phyloP scores from a whole-genome alignment of 2,797 vertebrate genomes.

The Anguilla obscura region DNA sequence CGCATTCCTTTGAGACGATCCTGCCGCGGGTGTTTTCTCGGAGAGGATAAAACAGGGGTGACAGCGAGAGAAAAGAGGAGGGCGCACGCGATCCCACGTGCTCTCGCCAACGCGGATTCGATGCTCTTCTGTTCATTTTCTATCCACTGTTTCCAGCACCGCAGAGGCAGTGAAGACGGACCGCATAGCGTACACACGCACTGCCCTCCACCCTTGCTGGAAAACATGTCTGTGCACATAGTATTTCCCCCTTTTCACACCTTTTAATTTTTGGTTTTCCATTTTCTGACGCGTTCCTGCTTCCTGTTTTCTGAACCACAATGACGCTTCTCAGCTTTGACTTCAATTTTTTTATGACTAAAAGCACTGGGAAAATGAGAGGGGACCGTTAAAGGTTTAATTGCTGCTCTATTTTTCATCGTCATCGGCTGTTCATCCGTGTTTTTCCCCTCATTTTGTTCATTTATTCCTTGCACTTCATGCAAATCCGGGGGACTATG shows the following conservation, averaged over 20 bases:
- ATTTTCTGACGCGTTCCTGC: not conserved
- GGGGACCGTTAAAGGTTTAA: slow-evolving; percentile 41
- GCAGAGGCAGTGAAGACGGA: slow-evolving; percentile 34
- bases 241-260: slow-evolving; percentile 20
- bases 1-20: slow-evolving; percentile 1
- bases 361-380: slow-evolving; percentile 54
- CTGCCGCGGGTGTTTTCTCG: slow-evolving; percentile 5
- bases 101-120: slow-evolving; percentile 41
- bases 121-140: slow-evolving; percentile 26
- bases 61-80: slow-evolving; percentile 35
- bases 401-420: slow-evolving; percentile 41
- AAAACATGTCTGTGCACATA: slow-evolving; percentile 32
- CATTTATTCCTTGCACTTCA: slow-evolving; percentile 48
- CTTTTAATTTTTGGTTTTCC: slow-evolving; percentile 21
- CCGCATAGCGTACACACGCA: slow-evolving; percentile 40
- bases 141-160: slow-evolving; percentile 40
- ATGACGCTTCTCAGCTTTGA: slow-evolving; percentile 19
- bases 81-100: slow-evolving; percentile 55
- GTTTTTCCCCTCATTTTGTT: slow-evolving; percentile 47
- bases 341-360: slow-evolving; percentile 23
- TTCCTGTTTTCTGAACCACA: slow-evolving; percentile 17
- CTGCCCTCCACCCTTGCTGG: slow-evolving; percentile 44
- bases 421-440: slow-evolving; percentile 44
- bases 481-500: slow-evolving; percentile 74
- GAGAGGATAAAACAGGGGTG: slow-evolving; percentile 7